Evolutionary conservation across 2,888 invertebrate genomes (phyloP), one percentile per base, ranked within the genome.

Genomic region (Trichacis sp.): DNA sequence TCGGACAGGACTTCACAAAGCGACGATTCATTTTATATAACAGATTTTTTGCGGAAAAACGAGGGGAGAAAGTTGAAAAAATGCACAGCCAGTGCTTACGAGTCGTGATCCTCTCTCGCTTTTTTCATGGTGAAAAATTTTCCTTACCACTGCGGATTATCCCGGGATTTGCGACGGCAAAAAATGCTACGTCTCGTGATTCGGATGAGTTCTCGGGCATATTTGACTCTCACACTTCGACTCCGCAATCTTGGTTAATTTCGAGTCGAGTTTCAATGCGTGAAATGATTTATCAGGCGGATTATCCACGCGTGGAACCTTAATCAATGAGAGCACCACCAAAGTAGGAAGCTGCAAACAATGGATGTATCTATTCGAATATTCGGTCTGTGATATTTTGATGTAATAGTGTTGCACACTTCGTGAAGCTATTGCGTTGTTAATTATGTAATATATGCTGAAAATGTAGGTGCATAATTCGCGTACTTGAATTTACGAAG

Each of bases 41-140:
- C 67, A 62, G 67, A 68, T 68, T 64, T 60, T 24, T 29, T 54
- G 62, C 33, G 33, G 46, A 54, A 59, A 65, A 56, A n/a, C n/a
- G 47, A 54, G 57, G 57, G 68, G 51, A 43, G 59, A 38, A 43
- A 53, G 56, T 36, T 54, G 53, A 72, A 70, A 74, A 70, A 70
- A n/a, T n/a, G n/a, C n/a, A n/a, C 57, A 59, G 54, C 67, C 63
- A 62, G 72, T 73, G 73, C 76, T 74, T 75, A 77, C 71, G 71
- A 72, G 73, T 77, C 72, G 73, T 76, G 57, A 62, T 65, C 64
- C 64, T 43, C 54, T 67, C 55, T 38, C 52, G 51, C 60, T 54
- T 58, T 64, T 51, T 48, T 54, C 51, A 50, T 51, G 40, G 45
- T 54, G 58, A 58, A 63, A 43, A 46, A 50, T 57, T 58, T 49